phyloP scores from a whole-genome alignment of 2,888 invertebrate genomes.

The Hirtodrosophila cameraria region DNA sequence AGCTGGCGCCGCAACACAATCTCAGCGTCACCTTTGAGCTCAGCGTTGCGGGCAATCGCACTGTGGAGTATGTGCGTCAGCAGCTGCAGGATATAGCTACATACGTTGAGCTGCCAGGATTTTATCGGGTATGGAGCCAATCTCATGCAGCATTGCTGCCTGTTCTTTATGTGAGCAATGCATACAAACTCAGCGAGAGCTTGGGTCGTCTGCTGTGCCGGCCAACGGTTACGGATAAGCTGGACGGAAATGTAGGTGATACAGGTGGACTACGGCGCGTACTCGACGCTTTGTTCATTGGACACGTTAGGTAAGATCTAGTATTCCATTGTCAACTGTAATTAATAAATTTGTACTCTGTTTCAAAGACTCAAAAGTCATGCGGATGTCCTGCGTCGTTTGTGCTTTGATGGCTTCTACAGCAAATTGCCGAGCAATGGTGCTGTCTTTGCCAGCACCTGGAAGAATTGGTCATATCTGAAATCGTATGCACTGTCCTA shows the following conservation, averaged over 20 bases:
- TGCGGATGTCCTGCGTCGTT: constrained; percentile 85
- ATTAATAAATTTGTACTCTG: neutral
- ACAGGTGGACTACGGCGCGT: constrained; percentile 83
- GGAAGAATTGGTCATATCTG: constrained; percentile 86
- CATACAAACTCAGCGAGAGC: constrained; percentile 85
- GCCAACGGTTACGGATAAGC: constrained; percentile 7
- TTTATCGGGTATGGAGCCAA: constrained; percentile 82
- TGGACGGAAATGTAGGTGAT: constrained; percentile 19
- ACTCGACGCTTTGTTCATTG: constrained; percentile 87
- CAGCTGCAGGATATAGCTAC: constrained; percentile 81
- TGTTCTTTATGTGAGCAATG: constrained; percentile 88
- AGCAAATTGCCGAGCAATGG: constrained; percentile 88
- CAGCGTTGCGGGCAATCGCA: constrained; percentile 86
- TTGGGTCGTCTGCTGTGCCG: constrained; percentile 74
- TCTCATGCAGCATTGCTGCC: constrained; percentile 83
- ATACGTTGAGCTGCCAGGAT: constrained; percentile 67
- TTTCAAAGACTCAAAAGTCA: constrained; percentile 83
- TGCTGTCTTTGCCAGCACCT: constrained; percentile 87
- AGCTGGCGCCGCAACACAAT: constrained; percentile 84
- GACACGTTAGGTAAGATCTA: constrained; percentile 83
- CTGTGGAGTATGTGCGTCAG: constrained; percentile 84
- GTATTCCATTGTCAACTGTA: neutral
- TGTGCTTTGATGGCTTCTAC: constrained; percentile 87
- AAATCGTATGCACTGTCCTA: constrained; percentile 86
- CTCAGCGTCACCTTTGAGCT: constrained; percentile 87